These are phyloP conservation scores for Dolichallabes microphthalmus DNA, from an alignment of 2,113 vertebrate species.

Conservation along the genomic window DNA sequence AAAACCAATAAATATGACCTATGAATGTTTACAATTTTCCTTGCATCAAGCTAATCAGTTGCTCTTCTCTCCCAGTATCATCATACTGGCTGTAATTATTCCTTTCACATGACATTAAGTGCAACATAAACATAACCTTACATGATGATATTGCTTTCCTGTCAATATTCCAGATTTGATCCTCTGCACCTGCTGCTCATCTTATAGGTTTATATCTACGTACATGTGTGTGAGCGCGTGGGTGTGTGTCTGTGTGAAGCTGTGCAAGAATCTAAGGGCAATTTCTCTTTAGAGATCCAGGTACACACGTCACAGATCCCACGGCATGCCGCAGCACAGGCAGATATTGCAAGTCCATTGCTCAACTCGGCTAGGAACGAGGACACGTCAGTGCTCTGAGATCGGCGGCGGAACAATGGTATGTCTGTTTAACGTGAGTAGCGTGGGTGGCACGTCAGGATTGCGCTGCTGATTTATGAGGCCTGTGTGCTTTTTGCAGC, in stretches of 20 bases:
- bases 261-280: background rate
- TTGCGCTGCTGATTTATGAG: conserved; percentile 53
- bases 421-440: conserved; percentile 50
- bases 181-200: background rate
- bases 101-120: background rate
- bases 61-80: background rate
- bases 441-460: conserved; percentile 54
- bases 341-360: conserved; percentile 49
- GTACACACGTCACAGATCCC: conserved; percentile 24
- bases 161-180: background rate
- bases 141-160: background rate
- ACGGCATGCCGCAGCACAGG: conserved; percentile 4
- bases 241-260: conserved; percentile 10
- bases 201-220: background rate
- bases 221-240: background rate
- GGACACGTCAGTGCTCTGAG: conserved; percentile 50
- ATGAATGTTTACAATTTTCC: background rate
- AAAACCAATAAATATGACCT: background rate
- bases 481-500: conserved; percentile 52
- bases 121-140: background rate
- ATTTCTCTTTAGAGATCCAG: conserved; percentile 24
- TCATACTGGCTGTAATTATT: background rate
- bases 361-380: conserved; percentile 32
- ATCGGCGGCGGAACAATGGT: conserved; percentile 47
- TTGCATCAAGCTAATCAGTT: background rate